Evolutionary conservation across 1,140 invertebrate genomes (phyloP), one percentile per base, ranked within the genome.

Genomic region (Drosophila sucinea): DNA sequence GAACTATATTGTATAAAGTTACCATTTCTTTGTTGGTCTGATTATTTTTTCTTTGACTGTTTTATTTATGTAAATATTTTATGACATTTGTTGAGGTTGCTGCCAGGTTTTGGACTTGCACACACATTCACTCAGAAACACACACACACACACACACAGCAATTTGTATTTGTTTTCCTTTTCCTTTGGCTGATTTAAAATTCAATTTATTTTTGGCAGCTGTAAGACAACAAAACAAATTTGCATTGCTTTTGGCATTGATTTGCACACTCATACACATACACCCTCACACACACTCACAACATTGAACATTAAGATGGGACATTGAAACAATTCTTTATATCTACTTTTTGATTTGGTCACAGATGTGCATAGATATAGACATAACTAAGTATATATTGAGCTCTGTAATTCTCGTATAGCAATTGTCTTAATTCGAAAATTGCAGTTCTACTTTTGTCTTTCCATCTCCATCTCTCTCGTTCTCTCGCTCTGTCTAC

Each of bases 371-470:
- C 40, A 41, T 41, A 27, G 44, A 51, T 51, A 51, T 51, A 54
- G n/a, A 77, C 69, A 60, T 58, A 56, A 60, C n/a, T 51, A 38
- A 57, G 58, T 51, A 51, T 33, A 61, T 74, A 60, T 58, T 23
- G 44, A 35, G 67, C 29, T 72, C 58, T 40, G 70, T 72, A 89
- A 87, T 80, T 87, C 81, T 89, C 81, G 65, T 70, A 73, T 69
- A 70, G 67, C 84, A 87, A 87, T 87, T 87, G 83, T 89, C 84
- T 87, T 87, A 87, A 87, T 89, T 87, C 73, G 84, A 83, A 87
- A 87, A 87, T 87, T 87, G 83, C 83, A 89, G 74, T 71, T 81
- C 73, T 51, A 25, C 44, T 27, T 25, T 25, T 27, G 23, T 51
- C 44, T 27, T 17, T 17, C 44, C 8, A 25, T 7, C 3, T 47